These are phyloP conservation scores for Anneissia japonica DNA, from an alignment of 35 echinoderm and acorn worm genomes.

Conservation along the genomic window DNA sequence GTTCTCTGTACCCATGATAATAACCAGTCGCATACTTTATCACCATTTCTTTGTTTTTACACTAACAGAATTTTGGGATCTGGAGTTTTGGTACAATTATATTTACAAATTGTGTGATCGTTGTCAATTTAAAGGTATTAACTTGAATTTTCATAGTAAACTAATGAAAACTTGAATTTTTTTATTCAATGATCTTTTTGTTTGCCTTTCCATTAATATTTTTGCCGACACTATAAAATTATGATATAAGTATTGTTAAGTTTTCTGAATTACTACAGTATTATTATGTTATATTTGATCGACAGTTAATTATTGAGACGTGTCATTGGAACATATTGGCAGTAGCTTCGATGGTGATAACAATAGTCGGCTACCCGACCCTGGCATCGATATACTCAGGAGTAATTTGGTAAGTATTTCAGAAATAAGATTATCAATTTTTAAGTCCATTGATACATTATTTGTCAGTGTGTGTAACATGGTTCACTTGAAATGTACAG, in stretches of 20 bases:
- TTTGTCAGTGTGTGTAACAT: too few species aligned
- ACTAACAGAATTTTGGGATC: constrained; percentile 36
- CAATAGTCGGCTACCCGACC: constrained; percentile 56
- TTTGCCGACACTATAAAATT: neutral
- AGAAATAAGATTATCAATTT: too few species aligned
- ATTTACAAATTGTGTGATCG: constrained; percentile 47
- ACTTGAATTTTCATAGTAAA: neutral
- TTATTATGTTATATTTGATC: constrained; percentile 6
- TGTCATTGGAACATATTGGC: constrained; percentile 64
- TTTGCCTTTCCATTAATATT: neutral
- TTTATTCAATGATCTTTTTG: neutral
- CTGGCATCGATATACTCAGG: constrained; percentile 51
- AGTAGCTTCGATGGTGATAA: constrained; percentile 43
- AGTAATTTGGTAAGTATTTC: constrained; percentile 70
- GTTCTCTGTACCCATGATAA: too few species aligned
- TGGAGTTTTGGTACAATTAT: constrained; percentile 56
- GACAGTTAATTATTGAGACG: constrained; percentile 71
- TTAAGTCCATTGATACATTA: too few species aligned
- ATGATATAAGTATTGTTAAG: neutral
- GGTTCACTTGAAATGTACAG: too few species aligned
- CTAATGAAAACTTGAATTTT: neutral
- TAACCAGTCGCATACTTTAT: too few species aligned
- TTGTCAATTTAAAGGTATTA: constrained; percentile 76
- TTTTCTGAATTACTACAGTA: neutral
- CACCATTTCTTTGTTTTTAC: neutral